Percentiles rank a stretch among this genome's conserved stretches.
Conservation (phyloP, 2,888 invertebrate genomes). For the Ochropleura leucogaster region DNA sequence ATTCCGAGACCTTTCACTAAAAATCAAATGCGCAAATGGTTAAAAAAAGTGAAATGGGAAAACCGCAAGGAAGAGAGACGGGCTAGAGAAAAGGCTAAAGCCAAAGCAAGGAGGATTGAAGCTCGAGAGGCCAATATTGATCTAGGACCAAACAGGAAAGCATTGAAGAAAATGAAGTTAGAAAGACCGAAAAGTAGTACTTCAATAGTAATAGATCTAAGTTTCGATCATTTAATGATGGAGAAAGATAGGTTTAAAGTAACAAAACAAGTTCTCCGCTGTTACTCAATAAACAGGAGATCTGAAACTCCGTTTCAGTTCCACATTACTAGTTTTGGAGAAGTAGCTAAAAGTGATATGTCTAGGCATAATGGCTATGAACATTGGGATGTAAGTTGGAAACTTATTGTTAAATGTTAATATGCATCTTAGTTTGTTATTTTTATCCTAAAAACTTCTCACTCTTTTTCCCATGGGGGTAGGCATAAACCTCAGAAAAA, state of each 20-base stretch:
- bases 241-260: conserved; percentile 97
- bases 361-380: conserved; percentile 96
- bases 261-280: conserved; percentile 96
- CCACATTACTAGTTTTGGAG: conserved; percentile 95
- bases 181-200: conserved; percentile 92
- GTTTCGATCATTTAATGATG: conserved; percentile 97
- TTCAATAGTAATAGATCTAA: conserved; percentile 96
- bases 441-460: not conserved
- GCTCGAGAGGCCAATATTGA: conserved; percentile 93
- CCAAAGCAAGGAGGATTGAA: conserved; percentile 92
- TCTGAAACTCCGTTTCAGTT: conserved; percentile 95
- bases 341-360: conserved; percentile 93
- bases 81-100: conserved; percentile 93
- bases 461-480: no score
- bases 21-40: conserved; percentile 92
- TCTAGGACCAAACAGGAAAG: conserved; percentile 95
- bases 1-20: conserved; percentile 90
- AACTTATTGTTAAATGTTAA: conserved; percentile 1
- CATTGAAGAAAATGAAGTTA: conserved; percentile 93
- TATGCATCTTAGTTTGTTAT: not conserved
- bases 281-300: conserved; percentile 97
- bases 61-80: conserved; percentile 93
- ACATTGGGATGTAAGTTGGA: conserved; percentile 96
- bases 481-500: no score
- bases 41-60: conserved; percentile 94